Evolutionary conservation across 2,797 vertebrate genomes (phyloP).

Genomic region (Ctenopoma multispine): DNA sequence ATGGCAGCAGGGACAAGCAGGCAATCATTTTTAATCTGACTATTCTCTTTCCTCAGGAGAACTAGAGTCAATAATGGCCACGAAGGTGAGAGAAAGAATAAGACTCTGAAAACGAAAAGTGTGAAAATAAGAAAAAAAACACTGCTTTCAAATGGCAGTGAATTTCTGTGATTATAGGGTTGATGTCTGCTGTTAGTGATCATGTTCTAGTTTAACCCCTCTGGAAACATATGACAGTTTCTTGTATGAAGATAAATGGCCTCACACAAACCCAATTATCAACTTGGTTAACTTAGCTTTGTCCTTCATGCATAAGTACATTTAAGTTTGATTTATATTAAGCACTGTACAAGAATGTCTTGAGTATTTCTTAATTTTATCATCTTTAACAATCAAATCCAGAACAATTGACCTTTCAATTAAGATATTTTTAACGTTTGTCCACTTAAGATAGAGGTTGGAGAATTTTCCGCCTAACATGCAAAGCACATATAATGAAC

Average conservation of each 20-base stretch:
- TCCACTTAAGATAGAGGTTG: neutral
- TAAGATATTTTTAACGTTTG: neutral
- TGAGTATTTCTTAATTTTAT: neutral
- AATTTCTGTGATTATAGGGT: conserved; percentile 15
- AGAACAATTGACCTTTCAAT: neutral
- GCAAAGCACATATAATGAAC: conserved; percentile 26
- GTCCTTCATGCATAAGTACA: conserved; percentile 50
- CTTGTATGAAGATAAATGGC: conserved; percentile 52
- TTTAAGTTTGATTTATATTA: conserved; percentile 23
- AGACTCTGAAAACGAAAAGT: conserved; percentile 21
- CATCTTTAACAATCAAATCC: neutral
- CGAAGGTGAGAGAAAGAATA: conserved; percentile 36
- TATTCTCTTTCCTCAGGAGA: conserved; percentile 53
- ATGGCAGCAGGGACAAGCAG: conserved; percentile 57
- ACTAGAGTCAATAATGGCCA: conserved; percentile 35
- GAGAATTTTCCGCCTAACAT: conserved; percentile 1
- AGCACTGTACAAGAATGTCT: neutral
- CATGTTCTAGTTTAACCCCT: conserved; percentile 30
- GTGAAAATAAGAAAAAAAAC: neutral
- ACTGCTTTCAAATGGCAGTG: conserved; percentile 6
- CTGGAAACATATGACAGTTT: conserved; percentile 40
- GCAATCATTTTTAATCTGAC: conserved; percentile 75
- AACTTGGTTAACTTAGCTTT: conserved; percentile 29
- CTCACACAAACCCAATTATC: conserved; percentile 52
- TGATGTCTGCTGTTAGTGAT: conserved; percentile 29